phyloP scores from a whole-genome alignment of 2,888 invertebrate genomes.

The Campoplex capitator region DNA sequence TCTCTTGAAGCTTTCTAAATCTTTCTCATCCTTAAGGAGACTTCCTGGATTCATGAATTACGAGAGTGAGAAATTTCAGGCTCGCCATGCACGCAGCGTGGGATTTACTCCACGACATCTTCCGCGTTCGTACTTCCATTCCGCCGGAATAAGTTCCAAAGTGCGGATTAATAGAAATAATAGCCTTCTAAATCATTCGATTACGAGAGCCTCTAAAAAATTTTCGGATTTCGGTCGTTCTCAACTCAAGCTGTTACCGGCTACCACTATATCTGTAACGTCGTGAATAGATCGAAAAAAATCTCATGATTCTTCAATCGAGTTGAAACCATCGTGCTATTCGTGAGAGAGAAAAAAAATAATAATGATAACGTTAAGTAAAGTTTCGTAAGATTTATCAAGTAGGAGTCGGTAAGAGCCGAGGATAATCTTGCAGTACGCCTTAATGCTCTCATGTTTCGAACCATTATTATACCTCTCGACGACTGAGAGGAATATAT shows the following conservation, averaged over 20 bases:
- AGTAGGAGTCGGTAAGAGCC: not conserved
- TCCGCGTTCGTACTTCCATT: not conserved
- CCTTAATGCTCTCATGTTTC: constrained; percentile 30
- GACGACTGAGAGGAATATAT: constrained; percentile 1
- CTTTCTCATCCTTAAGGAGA: constrained; percentile 17
- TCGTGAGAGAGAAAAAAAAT: not conserved
- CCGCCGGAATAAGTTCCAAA: not conserved
- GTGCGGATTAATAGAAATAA: not conserved
- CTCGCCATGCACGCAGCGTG: not conserved
- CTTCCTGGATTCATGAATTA: constrained; percentile 43
- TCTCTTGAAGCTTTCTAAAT: constrained; percentile 43
- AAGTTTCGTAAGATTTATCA: not conserved
- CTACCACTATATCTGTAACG: not conserved
- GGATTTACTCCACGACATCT: constrained; percentile 1
- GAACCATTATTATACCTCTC: constrained; percentile 9
- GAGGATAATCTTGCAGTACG: constrained; percentile 1
- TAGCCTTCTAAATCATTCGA: not conserved
- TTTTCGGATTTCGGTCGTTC: not conserved
- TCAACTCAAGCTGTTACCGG: not conserved
- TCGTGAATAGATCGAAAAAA: not conserved
- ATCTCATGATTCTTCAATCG: not conserved
- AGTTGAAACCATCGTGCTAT: not conserved
- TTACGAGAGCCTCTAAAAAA: not conserved
- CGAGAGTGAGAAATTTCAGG: constrained; percentile 17
- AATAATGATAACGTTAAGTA: not conserved